These are phyloP conservation scores for Ciconia nigra DNA, from an alignment of 2,797 vertebrate genomes.

Conservation along the genomic window DNA sequence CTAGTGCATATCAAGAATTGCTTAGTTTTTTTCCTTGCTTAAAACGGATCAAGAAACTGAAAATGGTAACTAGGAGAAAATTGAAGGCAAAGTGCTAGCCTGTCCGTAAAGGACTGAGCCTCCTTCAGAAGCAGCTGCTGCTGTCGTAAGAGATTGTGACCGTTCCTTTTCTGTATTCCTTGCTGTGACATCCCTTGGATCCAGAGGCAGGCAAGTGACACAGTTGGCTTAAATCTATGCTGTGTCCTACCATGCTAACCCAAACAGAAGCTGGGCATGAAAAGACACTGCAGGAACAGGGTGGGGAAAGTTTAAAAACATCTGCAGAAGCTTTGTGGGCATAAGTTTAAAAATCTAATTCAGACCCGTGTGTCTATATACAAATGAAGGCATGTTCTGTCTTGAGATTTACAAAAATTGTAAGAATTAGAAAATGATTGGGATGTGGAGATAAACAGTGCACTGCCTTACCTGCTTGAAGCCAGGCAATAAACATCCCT, in stretches of 20 bases:
- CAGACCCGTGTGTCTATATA: not conserved
- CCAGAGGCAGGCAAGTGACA: not conserved
- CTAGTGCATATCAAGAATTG: not conserved
- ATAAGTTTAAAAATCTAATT: not conserved
- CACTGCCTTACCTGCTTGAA: not conserved
- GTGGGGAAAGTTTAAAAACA: not conserved
- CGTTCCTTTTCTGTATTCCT: not conserved
- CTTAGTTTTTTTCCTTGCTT: not conserved
- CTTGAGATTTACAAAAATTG: not conserved
- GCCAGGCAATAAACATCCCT: not conserved
- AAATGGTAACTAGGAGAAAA: not conserved
- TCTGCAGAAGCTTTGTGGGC: not conserved
- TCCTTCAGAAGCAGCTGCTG: conserved; percentile 45
- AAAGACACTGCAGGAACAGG: not conserved
- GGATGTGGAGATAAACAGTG: not conserved
- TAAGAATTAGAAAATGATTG: conserved; percentile 1
- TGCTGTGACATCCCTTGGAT: conserved; percentile 5
- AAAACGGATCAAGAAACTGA: not conserved
- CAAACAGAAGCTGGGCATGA: not conserved
- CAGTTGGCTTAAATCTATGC: not conserved
- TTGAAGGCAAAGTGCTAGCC: not conserved
- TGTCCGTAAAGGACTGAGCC: not conserved
- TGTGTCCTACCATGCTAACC: not conserved
- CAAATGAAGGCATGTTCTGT: not conserved
- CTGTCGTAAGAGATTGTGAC: not conserved